Base-by-base conservation (phyloP, 2,113 vertebrate species). In the Tragelaphus imberbis region DNA sequence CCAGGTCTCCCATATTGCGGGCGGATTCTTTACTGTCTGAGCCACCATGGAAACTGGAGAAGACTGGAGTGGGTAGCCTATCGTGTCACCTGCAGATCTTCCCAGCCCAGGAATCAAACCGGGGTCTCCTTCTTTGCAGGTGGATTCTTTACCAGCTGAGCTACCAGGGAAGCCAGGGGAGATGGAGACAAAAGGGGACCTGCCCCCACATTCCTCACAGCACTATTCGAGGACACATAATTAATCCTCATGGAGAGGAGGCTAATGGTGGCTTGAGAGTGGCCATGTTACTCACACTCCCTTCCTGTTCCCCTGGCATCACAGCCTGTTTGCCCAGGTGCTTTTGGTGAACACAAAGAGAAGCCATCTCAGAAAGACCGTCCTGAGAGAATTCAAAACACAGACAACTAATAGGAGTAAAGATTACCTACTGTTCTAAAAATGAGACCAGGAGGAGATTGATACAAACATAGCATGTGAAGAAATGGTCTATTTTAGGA, bases 341-440 rank as follows among this genome's bases (percentile, higher is more conserved):
- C 36, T 79, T 89, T 80, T 23, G 30, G 7, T 49, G 30, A 49
- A n/a, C 87, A 44, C 65, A 88, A 33, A 55, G 88, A 92, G 33
- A 44, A 84, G 65, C 1, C 19, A 91, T 51, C 53, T 95, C 87
- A 15, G 47, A 91, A 65, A 92, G 71, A 90, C 84, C 27, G 75
- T 93, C 65, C 92, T 80, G 86, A 97, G 65, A 93, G 75, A 90
- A 93, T 58, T 87, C 33, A 96, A 90, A 96, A 68, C n/a, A 58
- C 17, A 92, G 80, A 89, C 65, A 96, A 84, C 59, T 92, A 94
- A 97, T 30, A 92, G 85, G 88, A 97, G 33, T 88, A 91, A 97
- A 95, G 88, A 98, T 97, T 95, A 97, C 96, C 88, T 97, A 91
- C 94, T 97, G 61, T 96, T 94, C 93, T 97, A 97, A 98, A 97